A percentile compares a stretch with the other conserved stretches of the same genome.
Evolutionary conservation across 2,113 vertebrate genomes (phyloP).

Genomic region (Ictidomys tridecemlineatus): DNA sequence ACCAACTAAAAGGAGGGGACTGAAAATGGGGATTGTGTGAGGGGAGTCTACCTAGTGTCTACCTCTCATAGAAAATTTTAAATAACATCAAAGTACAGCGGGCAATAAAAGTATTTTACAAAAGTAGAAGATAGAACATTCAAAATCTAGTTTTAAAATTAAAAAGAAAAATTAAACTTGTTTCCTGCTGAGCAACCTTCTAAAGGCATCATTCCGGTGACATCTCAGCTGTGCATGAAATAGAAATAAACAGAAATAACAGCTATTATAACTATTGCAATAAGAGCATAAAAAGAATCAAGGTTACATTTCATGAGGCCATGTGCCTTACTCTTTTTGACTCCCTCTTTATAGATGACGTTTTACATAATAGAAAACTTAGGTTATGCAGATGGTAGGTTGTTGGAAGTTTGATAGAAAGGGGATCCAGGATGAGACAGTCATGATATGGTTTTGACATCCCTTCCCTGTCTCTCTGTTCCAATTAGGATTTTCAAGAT

Average conservation of each 20-base stretch:
- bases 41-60: background rate
- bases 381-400: background rate
- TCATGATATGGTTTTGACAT: background rate
- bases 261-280: background rate
- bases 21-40: background rate
- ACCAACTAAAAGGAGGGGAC: background rate
- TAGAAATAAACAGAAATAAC: constrained; percentile 9
- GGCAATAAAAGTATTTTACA: background rate
- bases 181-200: background rate
- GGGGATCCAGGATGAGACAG: background rate
- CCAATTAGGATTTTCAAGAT: background rate
- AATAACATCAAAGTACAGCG: background rate
- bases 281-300: background rate
- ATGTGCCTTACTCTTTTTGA: background rate
- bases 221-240: background rate
- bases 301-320: background rate
- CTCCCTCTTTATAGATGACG: background rate
- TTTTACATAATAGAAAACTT: background rate
- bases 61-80: background rate
- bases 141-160: background rate
- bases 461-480: background rate
- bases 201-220: background rate
- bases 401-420: background rate
- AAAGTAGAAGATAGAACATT: background rate
- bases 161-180: background rate